Evolutionary conservation across 2,888 invertebrate genomes (phyloP).

Genomic region (Tiliacea citrago): DNA sequence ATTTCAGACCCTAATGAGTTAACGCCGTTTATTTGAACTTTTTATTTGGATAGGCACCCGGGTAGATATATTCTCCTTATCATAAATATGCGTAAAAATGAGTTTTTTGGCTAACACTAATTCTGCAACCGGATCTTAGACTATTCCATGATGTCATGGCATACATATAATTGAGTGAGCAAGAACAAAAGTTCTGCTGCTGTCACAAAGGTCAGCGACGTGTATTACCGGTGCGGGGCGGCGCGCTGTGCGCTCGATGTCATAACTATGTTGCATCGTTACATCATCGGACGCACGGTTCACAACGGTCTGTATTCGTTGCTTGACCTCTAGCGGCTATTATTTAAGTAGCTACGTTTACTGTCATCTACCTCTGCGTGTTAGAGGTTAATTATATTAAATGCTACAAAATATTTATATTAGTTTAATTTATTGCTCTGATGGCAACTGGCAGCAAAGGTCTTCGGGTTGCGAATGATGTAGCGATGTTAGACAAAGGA

Average conservation of each 20-base stretch:
- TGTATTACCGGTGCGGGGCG: background rate
- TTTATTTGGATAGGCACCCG: too few relatives aligned
- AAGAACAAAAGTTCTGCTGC: constrained; percentile 25
- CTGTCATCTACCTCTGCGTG: constrained; percentile 13
- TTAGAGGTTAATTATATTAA: background rate
- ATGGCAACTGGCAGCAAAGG: background rate
- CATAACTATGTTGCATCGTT: background rate
- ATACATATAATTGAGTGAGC: background rate
- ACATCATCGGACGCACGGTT: background rate
- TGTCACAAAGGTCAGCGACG: background rate
- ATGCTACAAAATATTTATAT: background rate
- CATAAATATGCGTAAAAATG: too few relatives aligned
- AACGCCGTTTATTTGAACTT: too few relatives aligned
- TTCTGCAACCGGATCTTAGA: too few relatives aligned
- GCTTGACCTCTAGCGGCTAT: constrained; percentile 1
- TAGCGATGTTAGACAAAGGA: background rate
- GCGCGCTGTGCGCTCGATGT: too few relatives aligned
- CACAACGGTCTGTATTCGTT: background rate
- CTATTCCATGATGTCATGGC: background rate
- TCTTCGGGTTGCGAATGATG: background rate
- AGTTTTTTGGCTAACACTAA: too few relatives aligned
- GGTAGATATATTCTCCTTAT: too few relatives aligned
- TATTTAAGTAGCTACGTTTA: constrained; percentile 7
- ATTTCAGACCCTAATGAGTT: too few relatives aligned
- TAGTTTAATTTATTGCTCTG: background rate